Evolutionary conservation across 2,113 vertebrate genomes (phyloP).

Genomic region (Oreotrochilus melanogaster): DNA sequence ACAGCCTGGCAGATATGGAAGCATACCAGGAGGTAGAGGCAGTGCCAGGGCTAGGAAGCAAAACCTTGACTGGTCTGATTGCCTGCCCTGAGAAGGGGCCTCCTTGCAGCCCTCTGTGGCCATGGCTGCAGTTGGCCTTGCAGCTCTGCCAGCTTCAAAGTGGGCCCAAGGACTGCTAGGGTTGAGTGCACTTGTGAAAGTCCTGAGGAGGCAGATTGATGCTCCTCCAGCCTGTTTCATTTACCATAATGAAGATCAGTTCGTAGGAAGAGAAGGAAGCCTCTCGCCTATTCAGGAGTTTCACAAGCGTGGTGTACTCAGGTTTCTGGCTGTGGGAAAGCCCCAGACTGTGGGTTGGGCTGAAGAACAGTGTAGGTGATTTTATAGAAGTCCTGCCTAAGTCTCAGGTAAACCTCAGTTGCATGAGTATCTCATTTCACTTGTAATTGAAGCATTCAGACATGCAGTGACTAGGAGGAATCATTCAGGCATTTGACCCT

Average conservation of each 20-base stretch:
- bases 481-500: background rate
- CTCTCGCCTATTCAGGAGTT: constrained; percentile 60
- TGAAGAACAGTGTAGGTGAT: background rate
- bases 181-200: background rate
- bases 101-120: background rate
- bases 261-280: constrained; percentile 26
- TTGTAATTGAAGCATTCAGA: background rate
- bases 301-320: constrained; percentile 14
- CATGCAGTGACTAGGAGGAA: background rate
- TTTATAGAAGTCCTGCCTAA: background rate
- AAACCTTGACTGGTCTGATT: background rate
- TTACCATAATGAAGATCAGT: constrained; percentile 14
- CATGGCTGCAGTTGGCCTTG: background rate
- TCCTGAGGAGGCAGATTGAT: background rate
- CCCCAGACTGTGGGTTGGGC: background rate
- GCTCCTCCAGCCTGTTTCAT: background rate
- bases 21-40: background rate
- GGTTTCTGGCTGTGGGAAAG: constrained; percentile 48
- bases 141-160: background rate
- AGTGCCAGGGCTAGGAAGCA: accelerated
- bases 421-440: background rate
- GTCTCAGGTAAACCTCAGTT: background rate
- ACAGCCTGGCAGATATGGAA: accelerated
- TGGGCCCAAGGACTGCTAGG: accelerated
- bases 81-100: background rate